Evolutionary conservation across 2,113 vertebrate species (phyloP).

Genomic region (Tinamus guttatus): DNA sequence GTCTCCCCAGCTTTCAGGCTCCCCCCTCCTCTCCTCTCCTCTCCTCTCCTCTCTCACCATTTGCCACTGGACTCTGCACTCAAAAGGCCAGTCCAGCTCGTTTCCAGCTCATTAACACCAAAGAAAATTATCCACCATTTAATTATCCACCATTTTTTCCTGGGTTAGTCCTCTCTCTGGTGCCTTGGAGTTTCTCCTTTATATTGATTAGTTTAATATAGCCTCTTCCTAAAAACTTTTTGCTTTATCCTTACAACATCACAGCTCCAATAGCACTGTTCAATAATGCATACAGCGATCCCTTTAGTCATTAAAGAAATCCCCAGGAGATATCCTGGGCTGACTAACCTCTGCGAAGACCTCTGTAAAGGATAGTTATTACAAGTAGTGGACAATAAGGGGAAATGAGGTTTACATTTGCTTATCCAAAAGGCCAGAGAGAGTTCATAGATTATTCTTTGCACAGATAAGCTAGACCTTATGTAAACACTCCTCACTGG

Average conservation of each 20-base stretch:
- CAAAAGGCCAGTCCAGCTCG: not conserved
- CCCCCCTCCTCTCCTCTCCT: not conserved
- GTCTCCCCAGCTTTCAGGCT: too few species aligned
- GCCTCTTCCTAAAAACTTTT: not conserved
- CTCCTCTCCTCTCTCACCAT: not conserved
- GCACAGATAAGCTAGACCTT: constrained; percentile 69
- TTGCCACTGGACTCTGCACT: not conserved
- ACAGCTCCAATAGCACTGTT: not conserved
- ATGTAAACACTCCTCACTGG: constrained; percentile 61
- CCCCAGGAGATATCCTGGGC: constrained; percentile 52
- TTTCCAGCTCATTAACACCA: not conserved
- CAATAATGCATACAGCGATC: not conserved
- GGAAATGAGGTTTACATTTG: constrained; percentile 72
- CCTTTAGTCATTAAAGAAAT: constrained; percentile 60
- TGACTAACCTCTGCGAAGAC: constrained; percentile 46
- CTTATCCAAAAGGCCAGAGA: constrained; percentile 60
- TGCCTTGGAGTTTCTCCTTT: not conserved
- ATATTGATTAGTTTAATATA: not conserved
- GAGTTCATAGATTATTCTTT: constrained; percentile 75
- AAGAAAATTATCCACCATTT: not conserved
- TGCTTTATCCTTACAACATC: not conserved
- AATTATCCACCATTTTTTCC: not conserved
- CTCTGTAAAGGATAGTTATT: constrained; percentile 60
- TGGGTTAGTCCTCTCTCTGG: not conserved
- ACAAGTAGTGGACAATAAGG: constrained; percentile 63